A percentile compares a stretch with the other conserved stretches of the same genome.
Conservation (phyloP, 2,113 vertebrate genomes). For the Acrocephalus arundinaceus region DNA sequence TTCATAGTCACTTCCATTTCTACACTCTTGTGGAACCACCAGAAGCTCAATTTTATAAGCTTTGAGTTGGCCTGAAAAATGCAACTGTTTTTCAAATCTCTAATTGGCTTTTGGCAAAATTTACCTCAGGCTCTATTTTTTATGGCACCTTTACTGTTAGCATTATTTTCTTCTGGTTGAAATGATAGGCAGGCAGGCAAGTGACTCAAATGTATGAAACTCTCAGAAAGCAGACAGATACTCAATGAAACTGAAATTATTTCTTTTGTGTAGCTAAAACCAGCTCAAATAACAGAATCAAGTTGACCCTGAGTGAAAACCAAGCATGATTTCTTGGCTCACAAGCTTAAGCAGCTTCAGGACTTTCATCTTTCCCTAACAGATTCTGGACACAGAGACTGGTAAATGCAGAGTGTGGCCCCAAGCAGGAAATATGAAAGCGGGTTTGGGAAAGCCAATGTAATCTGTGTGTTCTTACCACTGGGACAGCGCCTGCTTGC, state of each 20-base stretch:
- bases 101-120: constrained; percentile 30
- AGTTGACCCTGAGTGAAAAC: not conserved
- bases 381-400: not conserved
- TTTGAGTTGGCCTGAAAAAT: not conserved
- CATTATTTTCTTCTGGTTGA: not conserved
- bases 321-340: not conserved
- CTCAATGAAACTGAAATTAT: not conserved
- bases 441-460: not conserved
- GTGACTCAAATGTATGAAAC: not conserved
- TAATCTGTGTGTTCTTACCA: not conserved
- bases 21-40: not conserved
- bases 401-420: not conserved
- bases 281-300: not conserved
- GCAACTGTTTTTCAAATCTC: not conserved
- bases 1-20: not conserved
- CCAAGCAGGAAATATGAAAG: not conserved
- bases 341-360: not conserved
- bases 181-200: not conserved
- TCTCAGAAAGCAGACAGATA: not conserved
- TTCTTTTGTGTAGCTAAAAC: not conserved
- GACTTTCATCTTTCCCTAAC: not conserved
- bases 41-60: not conserved
- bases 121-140: not conserved
- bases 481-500: not conserved
- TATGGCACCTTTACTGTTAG: not conserved